Evolutionary conservation across 2,113 vertebrate species (phyloP).

Genomic region (Apaloderma vittatum): DNA sequence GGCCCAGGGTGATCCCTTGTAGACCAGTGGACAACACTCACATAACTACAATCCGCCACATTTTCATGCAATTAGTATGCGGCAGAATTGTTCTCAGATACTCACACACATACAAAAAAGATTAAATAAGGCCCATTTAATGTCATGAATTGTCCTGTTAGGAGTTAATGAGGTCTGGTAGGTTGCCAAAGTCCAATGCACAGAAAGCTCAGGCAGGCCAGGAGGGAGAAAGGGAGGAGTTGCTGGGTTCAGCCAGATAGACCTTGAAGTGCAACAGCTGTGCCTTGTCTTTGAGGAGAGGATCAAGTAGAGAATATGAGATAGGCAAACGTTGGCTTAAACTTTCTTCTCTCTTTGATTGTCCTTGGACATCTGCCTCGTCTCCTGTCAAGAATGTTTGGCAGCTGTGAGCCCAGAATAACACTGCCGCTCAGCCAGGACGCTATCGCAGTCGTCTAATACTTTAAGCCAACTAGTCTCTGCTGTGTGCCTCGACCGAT

Average conservation of each 20-base stretch:
- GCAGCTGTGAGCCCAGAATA: constrained; percentile 97
- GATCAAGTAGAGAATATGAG: constrained; percentile 93
- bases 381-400: constrained; percentile 96
- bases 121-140: constrained; percentile 44
- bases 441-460: constrained; percentile 87
- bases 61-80: constrained; percentile 52
- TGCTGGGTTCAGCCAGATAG: constrained; percentile 79
- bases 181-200: constrained; percentile 51
- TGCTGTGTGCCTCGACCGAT: constrained; percentile 75
- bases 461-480: constrained; percentile 95
- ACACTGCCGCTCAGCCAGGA: constrained; percentile 86
- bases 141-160: constrained; percentile 52
- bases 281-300: constrained; percentile 91
- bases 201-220: constrained; percentile 54
- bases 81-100: constrained; percentile 33
- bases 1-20: constrained; percentile 46
- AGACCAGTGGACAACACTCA: constrained; percentile 27
- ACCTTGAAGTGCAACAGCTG: constrained; percentile 94
- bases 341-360: constrained; percentile 96
- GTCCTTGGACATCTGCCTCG: constrained; percentile 98
- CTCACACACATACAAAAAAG: constrained; percentile 41
- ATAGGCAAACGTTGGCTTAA: constrained; percentile 97
- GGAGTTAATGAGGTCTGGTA: constrained; percentile 72
- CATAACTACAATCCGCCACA: background rate
- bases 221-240: constrained; percentile 70